Evolutionary conservation across 2,888 invertebrate species (phyloP).

Genomic region (Tachina lurida): DNA sequence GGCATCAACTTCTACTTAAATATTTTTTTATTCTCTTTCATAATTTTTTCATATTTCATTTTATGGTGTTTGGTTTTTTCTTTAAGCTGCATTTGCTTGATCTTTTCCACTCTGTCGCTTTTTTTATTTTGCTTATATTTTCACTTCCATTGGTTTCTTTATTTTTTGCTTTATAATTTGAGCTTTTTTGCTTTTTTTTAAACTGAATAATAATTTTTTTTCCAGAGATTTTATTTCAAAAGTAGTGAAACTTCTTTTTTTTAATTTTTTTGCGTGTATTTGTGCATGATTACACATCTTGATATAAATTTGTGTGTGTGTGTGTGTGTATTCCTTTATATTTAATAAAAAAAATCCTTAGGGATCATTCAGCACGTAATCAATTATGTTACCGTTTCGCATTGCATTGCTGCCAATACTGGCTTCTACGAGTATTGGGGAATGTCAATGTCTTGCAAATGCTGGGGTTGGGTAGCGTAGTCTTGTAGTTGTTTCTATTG

Average conservation of each 20-base stretch:
- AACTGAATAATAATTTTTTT: slow-evolving; percentile 15
- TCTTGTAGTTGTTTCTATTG: slow-evolving; percentile 21
- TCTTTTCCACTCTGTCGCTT: slow-evolving; percentile 25
- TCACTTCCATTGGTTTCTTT: slow-evolving; percentile 23
- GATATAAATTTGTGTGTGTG: background rate
- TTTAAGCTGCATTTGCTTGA: slow-evolving; percentile 40
- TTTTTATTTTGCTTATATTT: slow-evolving; percentile 37
- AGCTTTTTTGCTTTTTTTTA: slow-evolving; percentile 40
- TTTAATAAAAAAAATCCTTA: slow-evolving; percentile 69
- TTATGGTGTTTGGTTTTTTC: slow-evolving; percentile 29
- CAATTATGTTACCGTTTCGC: slow-evolving; percentile 72
- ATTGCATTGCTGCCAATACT: slow-evolving; percentile 63
- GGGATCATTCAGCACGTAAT: slow-evolving; percentile 74
- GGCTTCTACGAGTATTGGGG: slow-evolving; percentile 64
- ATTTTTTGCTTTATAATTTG: slow-evolving; percentile 30
- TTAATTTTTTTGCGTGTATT: slow-evolving; percentile 12
- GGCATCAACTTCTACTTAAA: slow-evolving; percentile 56
- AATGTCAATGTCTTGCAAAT: slow-evolving; percentile 51
- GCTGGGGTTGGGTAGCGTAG: background rate
- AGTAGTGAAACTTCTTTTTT: slow-evolving; percentile 14
- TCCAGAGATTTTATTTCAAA: slow-evolving; percentile 31
- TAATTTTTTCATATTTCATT: slow-evolving; percentile 23
- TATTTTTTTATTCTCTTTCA: background rate
- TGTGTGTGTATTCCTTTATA: slow-evolving; percentile 1
- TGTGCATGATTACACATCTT: background rate